Conservation (phyloP, 2,797 vertebrate genomes). For the Cephalopachus bancanus region DNA sequence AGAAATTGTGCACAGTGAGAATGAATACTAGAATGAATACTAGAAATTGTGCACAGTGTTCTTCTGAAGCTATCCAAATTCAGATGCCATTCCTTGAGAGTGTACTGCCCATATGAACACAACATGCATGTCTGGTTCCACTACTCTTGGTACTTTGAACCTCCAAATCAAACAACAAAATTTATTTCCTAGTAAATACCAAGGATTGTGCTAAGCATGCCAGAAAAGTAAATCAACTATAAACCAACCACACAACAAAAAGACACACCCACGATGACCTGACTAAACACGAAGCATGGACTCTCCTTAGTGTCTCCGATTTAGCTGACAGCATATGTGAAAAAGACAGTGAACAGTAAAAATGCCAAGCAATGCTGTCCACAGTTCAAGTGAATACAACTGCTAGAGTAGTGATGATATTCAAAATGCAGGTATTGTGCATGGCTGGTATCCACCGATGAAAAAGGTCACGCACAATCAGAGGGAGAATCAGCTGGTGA, state of each 20-base stretch:
- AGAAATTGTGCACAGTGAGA: neutral
- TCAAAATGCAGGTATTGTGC: neutral
- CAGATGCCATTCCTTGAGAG: neutral
- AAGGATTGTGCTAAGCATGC: neutral
- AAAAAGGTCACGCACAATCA: neutral
- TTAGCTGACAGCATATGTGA: neutral
- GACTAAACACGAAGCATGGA: rapidly evolving
- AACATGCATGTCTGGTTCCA: neutral
- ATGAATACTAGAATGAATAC: neutral
- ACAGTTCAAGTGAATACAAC: neutral
- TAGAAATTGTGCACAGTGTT: neutral
- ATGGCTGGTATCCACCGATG: neutral
- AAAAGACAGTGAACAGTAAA: neutral
- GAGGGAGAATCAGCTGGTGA: neutral
- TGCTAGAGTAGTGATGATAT: neutral
- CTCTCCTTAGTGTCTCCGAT: neutral
- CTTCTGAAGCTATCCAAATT: neutral
- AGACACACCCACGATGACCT: neutral
- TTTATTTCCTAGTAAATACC: neutral
- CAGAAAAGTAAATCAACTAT: neutral
- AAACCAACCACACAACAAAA: neutral
- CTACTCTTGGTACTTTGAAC: neutral
- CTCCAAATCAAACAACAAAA: neutral
- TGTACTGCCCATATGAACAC: neutral
- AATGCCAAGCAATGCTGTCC: neutral